phyloP scores from a whole-genome alignment of 2,888 invertebrate species.

The Scrobipalpa atriplicella region DNA sequence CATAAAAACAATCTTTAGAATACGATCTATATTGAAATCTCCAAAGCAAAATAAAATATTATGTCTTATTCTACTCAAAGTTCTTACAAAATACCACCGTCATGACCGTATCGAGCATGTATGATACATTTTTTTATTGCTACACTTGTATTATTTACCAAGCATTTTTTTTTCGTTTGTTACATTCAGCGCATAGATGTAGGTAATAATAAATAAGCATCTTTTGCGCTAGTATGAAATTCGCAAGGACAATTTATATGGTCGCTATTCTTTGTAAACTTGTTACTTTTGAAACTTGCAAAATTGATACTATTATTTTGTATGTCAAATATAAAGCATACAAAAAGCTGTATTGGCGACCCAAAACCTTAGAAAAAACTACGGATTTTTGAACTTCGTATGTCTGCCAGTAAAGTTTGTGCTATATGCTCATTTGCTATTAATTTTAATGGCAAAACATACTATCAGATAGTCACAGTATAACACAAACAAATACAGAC shows the following conservation, averaged over 20 bases:
- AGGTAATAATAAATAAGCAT: slow-evolving; percentile 11
- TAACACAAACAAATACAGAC: background rate
- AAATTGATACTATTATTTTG: background rate
- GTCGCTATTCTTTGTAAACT: slow-evolving; percentile 9
- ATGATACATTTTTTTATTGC: slow-evolving; percentile 48
- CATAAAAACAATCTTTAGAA: background rate
- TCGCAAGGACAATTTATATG: background rate
- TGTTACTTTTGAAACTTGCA: slow-evolving; percentile 2
- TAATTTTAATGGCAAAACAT: background rate
- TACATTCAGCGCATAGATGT: background rate
- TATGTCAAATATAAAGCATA: background rate
- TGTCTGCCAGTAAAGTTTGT: background rate
- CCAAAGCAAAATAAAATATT: background rate
- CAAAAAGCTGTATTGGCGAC: background rate
- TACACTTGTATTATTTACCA: background rate
- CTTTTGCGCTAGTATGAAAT: slow-evolving; percentile 16
- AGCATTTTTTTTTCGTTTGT: background rate
- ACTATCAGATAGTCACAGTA: background rate
- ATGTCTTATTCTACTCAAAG: slow-evolving; percentile 32
- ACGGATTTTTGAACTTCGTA: background rate
- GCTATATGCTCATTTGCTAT: background rate
- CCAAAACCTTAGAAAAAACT: slow-evolving; percentile 18
- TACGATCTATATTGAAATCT: background rate
- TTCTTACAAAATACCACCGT: slow-evolving; percentile 45
- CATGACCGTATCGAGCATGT: slow-evolving; percentile 67